Percentiles rank a stretch among this genome's conserved stretches.
These are phyloP conservation scores for Crotalus viridis DNA, from an alignment of 2,113 vertebrate genomes.

Conservation along the genomic window DNA sequence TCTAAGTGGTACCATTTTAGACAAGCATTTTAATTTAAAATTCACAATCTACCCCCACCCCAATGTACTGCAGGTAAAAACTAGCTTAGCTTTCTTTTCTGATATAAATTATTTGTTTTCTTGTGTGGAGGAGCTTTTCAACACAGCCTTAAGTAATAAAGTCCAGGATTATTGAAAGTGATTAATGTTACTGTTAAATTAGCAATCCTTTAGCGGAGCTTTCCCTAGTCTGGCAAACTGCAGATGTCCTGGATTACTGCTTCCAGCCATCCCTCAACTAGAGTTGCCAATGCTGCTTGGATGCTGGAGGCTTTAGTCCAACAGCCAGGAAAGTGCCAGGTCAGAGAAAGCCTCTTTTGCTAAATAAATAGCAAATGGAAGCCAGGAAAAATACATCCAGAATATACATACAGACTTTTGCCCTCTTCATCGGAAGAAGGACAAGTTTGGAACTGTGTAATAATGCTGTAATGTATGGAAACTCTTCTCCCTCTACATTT, in stretches of 20 bases:
- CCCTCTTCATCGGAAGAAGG: constrained; percentile 14
- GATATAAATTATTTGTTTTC: neutral
- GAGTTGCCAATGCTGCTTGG: neutral
- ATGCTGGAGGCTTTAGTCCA: neutral
- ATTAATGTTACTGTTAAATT: neutral
- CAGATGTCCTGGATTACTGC: neutral
- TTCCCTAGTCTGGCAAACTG: neutral
- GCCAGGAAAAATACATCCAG: neutral
- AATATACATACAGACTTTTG: neutral
- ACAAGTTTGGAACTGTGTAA: neutral
- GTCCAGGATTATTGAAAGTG: neutral
- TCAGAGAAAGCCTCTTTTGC: neutral
- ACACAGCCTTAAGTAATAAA: neutral
- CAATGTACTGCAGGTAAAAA: neutral
- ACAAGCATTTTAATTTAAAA: neutral
- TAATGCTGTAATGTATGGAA: neutral
- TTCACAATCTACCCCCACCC: neutral
- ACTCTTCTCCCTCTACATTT: neutral
- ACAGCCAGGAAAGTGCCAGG: neutral
- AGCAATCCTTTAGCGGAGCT: neutral
- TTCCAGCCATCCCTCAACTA: neutral
- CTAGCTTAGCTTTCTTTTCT: neutral
- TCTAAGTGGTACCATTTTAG: neutral
- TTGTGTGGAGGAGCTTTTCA: neutral
- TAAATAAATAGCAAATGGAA: neutral